Conservation (phyloP, 2,113 vertebrate species). For the Syngnathus scovelli region DNA sequence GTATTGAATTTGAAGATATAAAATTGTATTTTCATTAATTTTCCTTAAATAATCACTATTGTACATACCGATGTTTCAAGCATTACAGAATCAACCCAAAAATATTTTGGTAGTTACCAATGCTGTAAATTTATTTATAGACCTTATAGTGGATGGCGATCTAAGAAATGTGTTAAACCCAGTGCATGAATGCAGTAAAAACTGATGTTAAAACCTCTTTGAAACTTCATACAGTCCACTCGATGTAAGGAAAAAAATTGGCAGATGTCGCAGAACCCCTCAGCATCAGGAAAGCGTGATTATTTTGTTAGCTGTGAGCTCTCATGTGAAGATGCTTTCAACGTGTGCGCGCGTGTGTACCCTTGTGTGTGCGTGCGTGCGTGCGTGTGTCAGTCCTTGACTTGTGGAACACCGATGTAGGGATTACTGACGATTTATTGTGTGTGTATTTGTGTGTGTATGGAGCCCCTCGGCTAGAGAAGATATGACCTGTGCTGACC, state of each 20-base stretch:
- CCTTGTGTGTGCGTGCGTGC: slow-evolving; percentile 1
- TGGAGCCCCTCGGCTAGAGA: slow-evolving; percentile 10
- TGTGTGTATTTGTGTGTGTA: not conserved
- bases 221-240: slow-evolving; percentile 25
- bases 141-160: too few species aligned
- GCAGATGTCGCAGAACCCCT: slow-evolving; percentile 24
- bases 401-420: slow-evolving; percentile 21
- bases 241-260: slow-evolving; percentile 16
- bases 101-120: not conserved
- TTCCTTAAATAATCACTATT: too few species aligned
- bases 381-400: slow-evolving; percentile 8
- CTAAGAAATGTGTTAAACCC: too few species aligned
- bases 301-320: slow-evolving; percentile 58
- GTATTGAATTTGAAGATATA: too few species aligned
- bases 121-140: too few species aligned
- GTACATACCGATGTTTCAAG: too few species aligned
- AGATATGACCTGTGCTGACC: not conserved
- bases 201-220: not conserved
- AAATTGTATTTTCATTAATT: too few species aligned
- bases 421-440: slow-evolving; percentile 41
- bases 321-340: slow-evolving; percentile 25
- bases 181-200: not conserved
- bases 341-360: slow-evolving; percentile 9
- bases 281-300: slow-evolving; percentile 20
- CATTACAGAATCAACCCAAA: not conserved